Evolutionary conservation across 2,888 invertebrate species (phyloP).

Genomic region (Agrotis puta): DNA sequence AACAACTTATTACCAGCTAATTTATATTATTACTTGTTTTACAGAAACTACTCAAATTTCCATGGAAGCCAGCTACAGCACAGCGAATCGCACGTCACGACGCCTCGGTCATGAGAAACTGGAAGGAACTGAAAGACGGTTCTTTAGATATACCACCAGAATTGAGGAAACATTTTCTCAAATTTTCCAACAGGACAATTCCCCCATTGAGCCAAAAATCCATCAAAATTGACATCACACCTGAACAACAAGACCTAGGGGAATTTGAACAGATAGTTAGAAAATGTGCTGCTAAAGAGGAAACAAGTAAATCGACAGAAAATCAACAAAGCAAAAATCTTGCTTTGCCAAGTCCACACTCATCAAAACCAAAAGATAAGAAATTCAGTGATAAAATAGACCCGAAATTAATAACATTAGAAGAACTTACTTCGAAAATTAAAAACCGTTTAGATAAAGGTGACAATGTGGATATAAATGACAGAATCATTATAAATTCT

Average conservation of each 20-base stretch:
- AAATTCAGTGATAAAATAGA: constrained; percentile 63
- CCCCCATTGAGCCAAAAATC: constrained; percentile 82
- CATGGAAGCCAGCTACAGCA: constrained; percentile 92
- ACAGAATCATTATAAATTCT: constrained; percentile 80
- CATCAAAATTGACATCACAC: constrained; percentile 79
- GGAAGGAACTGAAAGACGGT: constrained; percentile 92
- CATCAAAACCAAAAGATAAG: constrained; percentile 36
- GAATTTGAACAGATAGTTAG: constrained; percentile 89
- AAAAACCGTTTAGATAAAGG: constrained; percentile 80
- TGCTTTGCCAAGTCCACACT: constrained; percentile 32
- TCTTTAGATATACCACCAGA: constrained; percentile 86
- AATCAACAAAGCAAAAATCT: constrained; percentile 33
- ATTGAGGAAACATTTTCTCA: constrained; percentile 91
- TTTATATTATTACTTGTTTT: constrained; percentile 49
- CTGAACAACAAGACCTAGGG: constrained; percentile 77
- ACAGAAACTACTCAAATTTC: constrained; percentile 92
- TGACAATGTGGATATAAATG: constrained; percentile 76
- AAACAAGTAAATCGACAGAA: constrained; percentile 25
- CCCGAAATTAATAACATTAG: constrained; percentile 78
- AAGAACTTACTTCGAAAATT: constrained; percentile 80
- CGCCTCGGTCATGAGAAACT: constrained; percentile 92
- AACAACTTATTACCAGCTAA: background rate
- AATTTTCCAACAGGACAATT: constrained; percentile 92
- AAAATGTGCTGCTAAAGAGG: constrained; percentile 79
- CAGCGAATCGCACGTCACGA: constrained; percentile 93